These are phyloP conservation scores for Acanthopleura granulata DNA, from an alignment of 2,888 invertebrate species.

Conservation along the genomic window DNA sequence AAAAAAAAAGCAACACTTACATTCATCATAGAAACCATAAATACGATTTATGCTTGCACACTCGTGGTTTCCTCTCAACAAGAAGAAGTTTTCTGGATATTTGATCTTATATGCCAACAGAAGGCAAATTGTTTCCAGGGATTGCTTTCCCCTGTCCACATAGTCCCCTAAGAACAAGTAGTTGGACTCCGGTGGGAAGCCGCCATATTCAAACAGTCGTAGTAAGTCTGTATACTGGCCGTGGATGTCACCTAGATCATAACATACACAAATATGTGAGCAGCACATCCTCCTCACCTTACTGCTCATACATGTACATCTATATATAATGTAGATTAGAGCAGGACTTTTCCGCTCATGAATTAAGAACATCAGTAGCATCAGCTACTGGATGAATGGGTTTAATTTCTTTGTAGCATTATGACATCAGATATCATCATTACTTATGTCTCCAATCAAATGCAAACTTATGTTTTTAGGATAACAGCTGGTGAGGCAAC, in stretches of 20 bases:
- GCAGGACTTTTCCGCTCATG: too few species aligned
- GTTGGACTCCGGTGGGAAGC: constrained; percentile 97
- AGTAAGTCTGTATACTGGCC: constrained; percentile 98
- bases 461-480: too few species aligned
- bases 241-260: constrained; percentile 88
- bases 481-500: too few species aligned
- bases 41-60: constrained; percentile 75
- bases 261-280: background rate
- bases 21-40: constrained; percentile 85
- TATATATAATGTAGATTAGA: too few species aligned
- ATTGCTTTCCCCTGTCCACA: constrained; percentile 96
- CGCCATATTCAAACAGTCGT: constrained; percentile 96
- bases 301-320: too few species aligned
- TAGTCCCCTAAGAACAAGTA: constrained; percentile 98
- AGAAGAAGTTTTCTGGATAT: constrained; percentile 87
- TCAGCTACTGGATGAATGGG: too few species aligned
- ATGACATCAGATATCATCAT: too few species aligned
- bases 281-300: too few species aligned
- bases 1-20: constrained; percentile 54
- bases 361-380: too few species aligned
- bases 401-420: too few species aligned
- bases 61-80: constrained; percentile 71
- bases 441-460: too few species aligned
- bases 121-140: constrained; percentile 95
- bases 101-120: constrained; percentile 79